Evolutionary conservation across 2,797 vertebrate species (phyloP).

Genomic region (Manis pentadactyla): DNA sequence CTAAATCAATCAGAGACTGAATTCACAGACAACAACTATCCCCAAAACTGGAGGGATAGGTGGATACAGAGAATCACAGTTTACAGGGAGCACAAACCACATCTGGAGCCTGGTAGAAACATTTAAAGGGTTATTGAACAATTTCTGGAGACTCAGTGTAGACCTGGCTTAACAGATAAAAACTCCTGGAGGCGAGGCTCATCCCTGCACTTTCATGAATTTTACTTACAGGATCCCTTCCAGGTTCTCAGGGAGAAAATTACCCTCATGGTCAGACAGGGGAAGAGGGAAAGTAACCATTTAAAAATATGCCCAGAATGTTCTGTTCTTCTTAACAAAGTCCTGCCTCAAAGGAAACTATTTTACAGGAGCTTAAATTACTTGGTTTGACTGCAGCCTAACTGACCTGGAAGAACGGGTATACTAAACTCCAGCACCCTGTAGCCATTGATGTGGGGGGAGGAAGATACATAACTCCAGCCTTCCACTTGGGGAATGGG

Average conservation of each 20-base stretch:
- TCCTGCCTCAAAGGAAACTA: not conserved
- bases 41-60: not conserved
- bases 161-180: not conserved
- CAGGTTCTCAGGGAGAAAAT: not conserved
- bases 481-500: not conserved
- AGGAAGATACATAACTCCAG: not conserved
- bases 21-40: not conserved
- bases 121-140: not conserved
- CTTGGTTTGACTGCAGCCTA: not conserved
- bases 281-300: not conserved
- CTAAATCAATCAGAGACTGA: not conserved
- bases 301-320: not conserved
- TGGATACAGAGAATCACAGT: not conserved
- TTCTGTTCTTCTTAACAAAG: not conserved
- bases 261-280: not conserved
- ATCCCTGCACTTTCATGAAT: not conserved
- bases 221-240: not conserved
- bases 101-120: not conserved
- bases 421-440: not conserved
- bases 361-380: not conserved
- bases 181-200: rapidly evolving
- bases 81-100: not conserved
- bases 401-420: not conserved
- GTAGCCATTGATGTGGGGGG: not conserved
- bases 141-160: not conserved